A percentile compares a stretch with the other conserved stretches of the same genome.
These are phyloP conservation scores for Xanthorhoe spadicearia DNA, from an alignment of 2,888 invertebrate genomes.

Conservation along the genomic window DNA sequence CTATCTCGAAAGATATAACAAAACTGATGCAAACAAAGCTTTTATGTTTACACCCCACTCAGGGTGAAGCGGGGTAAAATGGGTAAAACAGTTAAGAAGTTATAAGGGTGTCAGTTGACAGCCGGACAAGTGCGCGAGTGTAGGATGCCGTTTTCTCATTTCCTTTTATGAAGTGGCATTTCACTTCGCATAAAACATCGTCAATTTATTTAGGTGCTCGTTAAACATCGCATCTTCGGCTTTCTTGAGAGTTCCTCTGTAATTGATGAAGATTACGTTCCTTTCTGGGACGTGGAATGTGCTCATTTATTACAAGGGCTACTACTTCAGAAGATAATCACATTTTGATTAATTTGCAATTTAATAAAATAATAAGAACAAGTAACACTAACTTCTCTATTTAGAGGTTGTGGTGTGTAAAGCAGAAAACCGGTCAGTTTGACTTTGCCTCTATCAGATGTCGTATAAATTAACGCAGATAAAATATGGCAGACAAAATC, in stretches of 20 bases:
- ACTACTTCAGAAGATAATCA: conserved; percentile 3
- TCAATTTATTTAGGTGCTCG: conserved; percentile 41
- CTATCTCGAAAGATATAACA: conserved; percentile 51
- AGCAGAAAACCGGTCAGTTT: conserved; percentile 35
- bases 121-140: conserved; percentile 38
- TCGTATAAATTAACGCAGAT: conserved; percentile 40
- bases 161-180: conserved; percentile 52
- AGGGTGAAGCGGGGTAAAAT: conserved; percentile 29
- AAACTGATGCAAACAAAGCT: conserved; percentile 57
- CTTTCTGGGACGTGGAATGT: conserved; percentile 19
- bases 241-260: conserved; percentile 32
- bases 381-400: neutral
- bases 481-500: conserved; percentile 39
- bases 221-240: conserved; percentile 37
- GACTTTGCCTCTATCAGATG: conserved; percentile 38
- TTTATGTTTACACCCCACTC: conserved; percentile 48
- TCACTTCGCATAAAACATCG: conserved; percentile 39
- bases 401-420: conserved; percentile 25
- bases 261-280: conserved; percentile 30
- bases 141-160: conserved; percentile 54
- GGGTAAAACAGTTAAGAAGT: conserved; percentile 30
- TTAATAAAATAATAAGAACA: conserved; percentile 43
- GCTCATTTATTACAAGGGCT: conserved; percentile 10
- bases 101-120: conserved; percentile 42
- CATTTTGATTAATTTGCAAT: conserved; percentile 25